Percentiles rank a stretch among this genome's conserved stretches.
These are phyloP conservation scores for Sciurus carolinensis DNA, from an alignment of 2,797 vertebrate genomes.

Conservation along the genomic window DNA sequence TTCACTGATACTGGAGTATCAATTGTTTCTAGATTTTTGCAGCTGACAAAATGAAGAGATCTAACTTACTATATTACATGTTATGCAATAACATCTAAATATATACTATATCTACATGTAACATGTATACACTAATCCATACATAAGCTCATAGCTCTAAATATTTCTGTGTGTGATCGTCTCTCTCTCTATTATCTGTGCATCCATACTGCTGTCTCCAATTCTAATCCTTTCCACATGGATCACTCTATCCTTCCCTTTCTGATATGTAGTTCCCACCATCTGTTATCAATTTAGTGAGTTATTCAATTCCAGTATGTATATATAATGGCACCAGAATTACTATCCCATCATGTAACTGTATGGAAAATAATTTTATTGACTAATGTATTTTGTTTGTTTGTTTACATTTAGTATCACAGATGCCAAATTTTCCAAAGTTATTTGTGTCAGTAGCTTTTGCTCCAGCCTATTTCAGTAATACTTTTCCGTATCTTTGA, in stretches of 20 bases:
- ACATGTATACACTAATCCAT: neutral
- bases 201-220: neutral
- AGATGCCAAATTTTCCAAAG: neutral
- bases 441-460: neutral
- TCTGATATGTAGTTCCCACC: neutral
- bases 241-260: neutral
- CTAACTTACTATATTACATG: no score
- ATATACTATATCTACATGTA: no score
- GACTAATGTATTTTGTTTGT: neutral
- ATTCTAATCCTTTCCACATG: neutral
- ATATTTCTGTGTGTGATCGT: neutral
- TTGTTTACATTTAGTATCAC: neutral
- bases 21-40: neutral
- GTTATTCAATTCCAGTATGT: neutral
- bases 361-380: neutral
- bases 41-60: neutral
- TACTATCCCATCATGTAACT: no score
- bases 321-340: neutral
- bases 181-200: neutral
- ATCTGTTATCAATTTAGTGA: neutral
- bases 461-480: neutral
- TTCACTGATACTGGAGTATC: neutral
- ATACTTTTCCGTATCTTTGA: neutral
- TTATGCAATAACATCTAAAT: no score
- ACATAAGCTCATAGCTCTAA: no score